Base-by-base conservation (phyloP, 1,140 invertebrate species). In the Brachionus manjavacas region DNA sequence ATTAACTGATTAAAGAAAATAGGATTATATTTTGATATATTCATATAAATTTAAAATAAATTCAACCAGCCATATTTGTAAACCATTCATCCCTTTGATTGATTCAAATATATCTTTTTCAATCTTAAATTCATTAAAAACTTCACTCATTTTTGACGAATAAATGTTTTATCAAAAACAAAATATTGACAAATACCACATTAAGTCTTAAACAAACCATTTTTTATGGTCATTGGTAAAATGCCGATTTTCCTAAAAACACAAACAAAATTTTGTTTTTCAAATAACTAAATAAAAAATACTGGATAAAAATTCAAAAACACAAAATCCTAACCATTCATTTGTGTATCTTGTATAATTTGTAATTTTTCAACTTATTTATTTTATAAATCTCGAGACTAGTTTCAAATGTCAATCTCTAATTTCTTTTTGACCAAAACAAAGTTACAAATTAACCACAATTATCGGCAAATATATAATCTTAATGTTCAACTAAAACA, bases 401-500 rank as follows among this genome's bases (percentile, higher is more conserved):
- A 16, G 39, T 7, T 39, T n/a, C 11, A 72, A 72, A 72, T 72
- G 68, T 72, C 68, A 72, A 72, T 72, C 68, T 72, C 39, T 35
- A 72, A 55, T 55, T 55, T 55, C 28, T 72, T 31, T 68, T 14
- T 31, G 25, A 39, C n/a, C 35, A 39, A 39, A 72, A 72, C 68
- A 39, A 39, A 39, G 16, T 72, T 39, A 39, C 68, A 39, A 72
- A 72, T 39, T 72, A 39, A 41, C 31, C 64, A 68, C 68, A 41
- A 72, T 72, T 72, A 72, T 72, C 68, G 39, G 16, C 41, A 41
- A 72, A 72, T 72, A 72, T 72, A 41, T 72, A 72, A 72, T 72
- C 68, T 41, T 55, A 55, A 55, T 55, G 52, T 55, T 55, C 3
- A 4, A 9, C 16, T 20, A 55, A 55, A 20, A 55, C 52, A 55